Conservation (phyloP, 2,797 vertebrate genomes). For the Rhinogobio ventralis region DNA sequence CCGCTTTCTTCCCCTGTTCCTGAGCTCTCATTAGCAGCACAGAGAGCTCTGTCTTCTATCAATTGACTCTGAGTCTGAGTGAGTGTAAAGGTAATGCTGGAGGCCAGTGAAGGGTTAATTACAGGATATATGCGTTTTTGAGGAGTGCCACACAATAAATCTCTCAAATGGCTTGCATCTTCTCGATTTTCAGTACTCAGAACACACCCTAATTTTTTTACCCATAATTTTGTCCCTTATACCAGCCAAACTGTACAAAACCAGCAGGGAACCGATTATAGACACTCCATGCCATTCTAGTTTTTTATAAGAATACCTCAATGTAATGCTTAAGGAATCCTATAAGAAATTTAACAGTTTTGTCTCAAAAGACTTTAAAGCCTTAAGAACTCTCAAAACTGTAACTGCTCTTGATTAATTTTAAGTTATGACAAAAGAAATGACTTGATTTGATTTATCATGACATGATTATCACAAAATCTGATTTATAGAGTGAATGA, state of each 20-base stretch:
- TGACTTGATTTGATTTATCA: background rate
- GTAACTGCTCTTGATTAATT: background rate
- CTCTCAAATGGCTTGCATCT: conserved; percentile 71
- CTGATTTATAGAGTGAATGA: background rate
- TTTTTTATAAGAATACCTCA: background rate
- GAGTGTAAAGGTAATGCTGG: conserved; percentile 68
- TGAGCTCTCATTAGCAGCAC: conserved; percentile 34
- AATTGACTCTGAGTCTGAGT: background rate
- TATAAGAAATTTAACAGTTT: background rate
- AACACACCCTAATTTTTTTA: background rate
- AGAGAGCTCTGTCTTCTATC: conserved; percentile 1
- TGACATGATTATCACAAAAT: background rate
- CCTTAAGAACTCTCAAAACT: too few species aligned
- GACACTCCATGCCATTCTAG: conserved; percentile 7
- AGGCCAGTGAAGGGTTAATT: conserved; percentile 79
- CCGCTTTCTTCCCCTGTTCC: background rate
- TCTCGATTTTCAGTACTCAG: conserved; percentile 51
- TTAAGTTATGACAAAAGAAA: background rate
- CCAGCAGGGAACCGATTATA: background rate
- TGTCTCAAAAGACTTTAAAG: background rate
- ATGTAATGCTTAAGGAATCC: background rate
- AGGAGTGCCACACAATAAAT: conserved; percentile 80
- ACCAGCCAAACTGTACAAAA: conserved; percentile 3
- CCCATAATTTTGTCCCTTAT: conserved; percentile 20
- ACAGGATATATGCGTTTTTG: conserved; percentile 82